A percentile compares a stretch with the other conserved stretches of the same genome.
These are phyloP conservation scores for Loriculus beryllinus DNA, from an alignment of 2,797 vertebrate species.

Conservation along the genomic window DNA sequence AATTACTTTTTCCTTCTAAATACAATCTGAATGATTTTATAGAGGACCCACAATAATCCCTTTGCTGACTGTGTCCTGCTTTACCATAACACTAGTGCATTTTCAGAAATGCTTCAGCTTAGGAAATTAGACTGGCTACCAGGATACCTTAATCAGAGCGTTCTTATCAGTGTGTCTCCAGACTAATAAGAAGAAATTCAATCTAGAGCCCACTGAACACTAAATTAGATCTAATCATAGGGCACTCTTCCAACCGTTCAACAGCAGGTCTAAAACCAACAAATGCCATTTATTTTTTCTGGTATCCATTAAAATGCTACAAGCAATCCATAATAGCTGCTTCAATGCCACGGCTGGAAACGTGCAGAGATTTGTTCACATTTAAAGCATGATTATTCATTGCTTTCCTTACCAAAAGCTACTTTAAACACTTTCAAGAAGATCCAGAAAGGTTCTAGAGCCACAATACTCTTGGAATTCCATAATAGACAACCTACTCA, in stretches of 20 bases:
- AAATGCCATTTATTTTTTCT: neutral
- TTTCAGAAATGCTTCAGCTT: slow-evolving; percentile 17
- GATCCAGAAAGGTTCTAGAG: neutral
- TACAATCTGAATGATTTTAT: neutral
- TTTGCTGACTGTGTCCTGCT: neutral
- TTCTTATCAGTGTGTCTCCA: slow-evolving; percentile 70
- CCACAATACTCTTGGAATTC: neutral
- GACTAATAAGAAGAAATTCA: slow-evolving; percentile 74
- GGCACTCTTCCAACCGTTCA: slow-evolving; percentile 58
- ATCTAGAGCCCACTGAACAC: slow-evolving; percentile 56
- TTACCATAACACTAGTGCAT: neutral
- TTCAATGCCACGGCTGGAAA: neutral
- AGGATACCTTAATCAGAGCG: slow-evolving; percentile 61
- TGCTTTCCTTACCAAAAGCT: neutral
- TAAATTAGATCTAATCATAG: slow-evolving; percentile 69
- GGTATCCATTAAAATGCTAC: slow-evolving; percentile 30
- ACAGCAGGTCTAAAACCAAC: slow-evolving; percentile 54
- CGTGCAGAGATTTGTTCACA: neutral
- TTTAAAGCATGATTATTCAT: neutral
- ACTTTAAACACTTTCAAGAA: neutral
- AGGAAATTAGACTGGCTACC: slow-evolving; percentile 63
- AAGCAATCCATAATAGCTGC: neutral
- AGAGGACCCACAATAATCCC: neutral
- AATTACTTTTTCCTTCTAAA: neutral
- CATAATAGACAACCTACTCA: neutral